Conservation (phyloP, 2,797 vertebrate genomes). For the Danio jaintianensis region DNA sequence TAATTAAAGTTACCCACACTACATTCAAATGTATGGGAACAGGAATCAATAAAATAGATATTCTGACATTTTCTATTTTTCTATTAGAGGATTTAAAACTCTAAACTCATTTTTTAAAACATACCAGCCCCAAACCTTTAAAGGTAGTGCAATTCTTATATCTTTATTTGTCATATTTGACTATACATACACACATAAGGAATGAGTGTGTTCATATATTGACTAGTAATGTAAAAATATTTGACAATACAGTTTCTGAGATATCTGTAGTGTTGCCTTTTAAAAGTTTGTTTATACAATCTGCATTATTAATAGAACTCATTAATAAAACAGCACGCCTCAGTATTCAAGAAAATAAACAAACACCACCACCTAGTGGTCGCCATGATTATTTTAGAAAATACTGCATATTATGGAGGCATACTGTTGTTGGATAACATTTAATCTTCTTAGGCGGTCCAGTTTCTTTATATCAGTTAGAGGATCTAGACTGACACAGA, state of each 20-base stretch:
- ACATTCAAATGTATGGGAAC: too few relatives aligned
- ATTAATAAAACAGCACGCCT: background rate
- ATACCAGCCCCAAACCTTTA: too few relatives aligned
- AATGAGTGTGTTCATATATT: background rate
- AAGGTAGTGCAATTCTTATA: too few relatives aligned
- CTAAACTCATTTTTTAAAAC: too few relatives aligned
- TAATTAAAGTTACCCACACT: too few relatives aligned
- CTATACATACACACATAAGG: background rate
- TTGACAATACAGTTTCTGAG: background rate
- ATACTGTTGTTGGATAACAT: background rate
- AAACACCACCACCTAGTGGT: slow-evolving; percentile 45
- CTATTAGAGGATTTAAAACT: too few relatives aligned
- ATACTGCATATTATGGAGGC: background rate
- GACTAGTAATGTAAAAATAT: background rate
- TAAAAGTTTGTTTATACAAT: background rate
- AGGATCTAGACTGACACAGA: background rate
- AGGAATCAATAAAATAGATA: too few relatives aligned
- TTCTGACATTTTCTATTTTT: too few relatives aligned
- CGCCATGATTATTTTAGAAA: background rate
- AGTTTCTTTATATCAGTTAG: background rate
- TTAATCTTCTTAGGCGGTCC: background rate
- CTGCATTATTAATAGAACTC: too few relatives aligned
- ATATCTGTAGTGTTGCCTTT: background rate
- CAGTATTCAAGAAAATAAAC: background rate
- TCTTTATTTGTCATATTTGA: too few relatives aligned